Evolutionary conservation across 1,140 invertebrate species (phyloP), one percentile per base, ranked within the genome.

Genomic region (Melanaphis sacchari): DNA sequence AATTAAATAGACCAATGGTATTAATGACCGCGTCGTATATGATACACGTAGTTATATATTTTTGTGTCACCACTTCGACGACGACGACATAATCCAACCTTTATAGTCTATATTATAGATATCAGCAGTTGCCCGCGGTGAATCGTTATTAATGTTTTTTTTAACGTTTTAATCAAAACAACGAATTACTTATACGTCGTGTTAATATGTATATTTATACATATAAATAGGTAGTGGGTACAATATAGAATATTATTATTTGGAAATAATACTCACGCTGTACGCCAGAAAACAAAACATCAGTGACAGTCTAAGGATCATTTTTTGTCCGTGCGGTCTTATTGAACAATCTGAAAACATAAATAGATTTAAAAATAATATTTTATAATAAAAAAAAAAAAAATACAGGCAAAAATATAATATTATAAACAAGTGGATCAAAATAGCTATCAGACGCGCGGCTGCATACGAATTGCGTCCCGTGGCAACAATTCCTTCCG

Each of bases 271-370:
- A 93, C 91, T 93, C 31, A 93, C 91, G 49, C 36, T 40, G 81
- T 11, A 85, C 15, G 91, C 91, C 46, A 93, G 26, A 82, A 93
- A 49, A 26, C 91, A 93, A 41, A 84, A 92, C 46, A 92, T 31
- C 76, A 93, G 81, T 15, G 81, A 84, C 49, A 93, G 81, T 93
- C 91, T 85, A 26, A 93, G 76, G 76, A 93, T 93, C 91, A 93
- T 93, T 24, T 43, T 85, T 38, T 2, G 41, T 36, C 59, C 7
- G 81, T 43, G 59, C 5, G 15, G n/a, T 76, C 15, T 36, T 41
- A 31, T 52, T 43, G 43, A 54, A 52, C 1, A 26, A 40, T 84
- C 81, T 93, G 36, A 40, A 85, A 93, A 54, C 43, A 38, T 52
- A n/a, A 46, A 46, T 15, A 31, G 36, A 18, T 49, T n/a, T 24